Evolutionary conservation across 2,113 vertebrate genomes (phyloP), one percentile per base, ranked within the genome.

Genomic region (Riparia riparia): DNA sequence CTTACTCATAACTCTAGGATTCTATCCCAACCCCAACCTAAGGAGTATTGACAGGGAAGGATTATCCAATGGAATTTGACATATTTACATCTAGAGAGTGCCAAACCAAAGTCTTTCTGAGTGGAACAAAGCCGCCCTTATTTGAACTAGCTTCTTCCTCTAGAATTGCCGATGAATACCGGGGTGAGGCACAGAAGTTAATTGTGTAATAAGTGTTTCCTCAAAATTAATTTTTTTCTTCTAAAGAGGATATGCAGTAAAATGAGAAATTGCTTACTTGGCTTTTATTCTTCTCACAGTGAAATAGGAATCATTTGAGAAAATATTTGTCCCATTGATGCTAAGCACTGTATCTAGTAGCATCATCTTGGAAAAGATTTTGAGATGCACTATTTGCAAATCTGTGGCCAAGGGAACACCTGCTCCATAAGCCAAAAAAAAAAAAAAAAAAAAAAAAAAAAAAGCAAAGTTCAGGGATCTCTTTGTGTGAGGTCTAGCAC

Each of bases 41-140:
- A 94, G 86, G 72, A 87, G 56, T 68, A 92, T 51, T 93, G 85
- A 95, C 91, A 96, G 94, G 92, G 97, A 96, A 94, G 92, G 74
- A 89, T 94, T 97, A 90, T 90, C 86, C 60, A 6, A 80, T 96
- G 91, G 94, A 97, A 97, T 97, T 17, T 89, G 58, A 95, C 87
- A 93, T 97, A 96, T 90, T 96, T 96, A 88, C 78, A 80, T 96
- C 69, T 58, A 65, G 28, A 91, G 68, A 63, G 45, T 73, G 63
- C 82, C 90, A 95, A 90, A 81, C 70, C 68, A 95, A 96, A 90
- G 58, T 90, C 54, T 80, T 92, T 81, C 72, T 74, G 58, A 91
- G 63, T 57, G 56, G 78, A 93, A 91, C 84, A 96, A 96, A 89
- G 71, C 56, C 3, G 0, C 85, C 69, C 80, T 95, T 96, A 94